Conservation (phyloP, 2,888 invertebrate genomes). For the Vanessa cardui region DNA sequence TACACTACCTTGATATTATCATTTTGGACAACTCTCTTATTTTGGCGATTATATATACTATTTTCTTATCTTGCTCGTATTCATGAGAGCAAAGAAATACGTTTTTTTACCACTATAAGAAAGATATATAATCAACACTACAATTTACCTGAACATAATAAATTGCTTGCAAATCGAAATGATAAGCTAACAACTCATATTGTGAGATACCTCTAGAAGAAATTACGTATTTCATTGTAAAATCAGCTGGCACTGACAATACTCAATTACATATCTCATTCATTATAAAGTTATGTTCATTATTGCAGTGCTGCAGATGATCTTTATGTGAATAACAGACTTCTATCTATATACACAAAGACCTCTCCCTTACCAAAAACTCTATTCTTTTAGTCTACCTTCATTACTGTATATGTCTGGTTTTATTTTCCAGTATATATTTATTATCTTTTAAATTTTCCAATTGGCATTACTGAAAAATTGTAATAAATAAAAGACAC, state of each 20-base stretch:
- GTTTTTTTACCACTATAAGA: background rate
- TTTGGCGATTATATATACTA: too few species aligned
- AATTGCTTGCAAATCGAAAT: background rate
- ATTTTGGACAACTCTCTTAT: too few species aligned
- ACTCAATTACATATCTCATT: too few species aligned
- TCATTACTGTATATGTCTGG: background rate
- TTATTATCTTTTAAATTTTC: too few species aligned
- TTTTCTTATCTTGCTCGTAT: too few species aligned
- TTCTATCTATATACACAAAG: conserved; percentile 3
- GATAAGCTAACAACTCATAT: background rate
- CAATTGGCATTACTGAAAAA: too few species aligned
- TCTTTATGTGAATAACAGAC: background rate
- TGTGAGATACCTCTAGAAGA: background rate
- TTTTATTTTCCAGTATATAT: background rate
- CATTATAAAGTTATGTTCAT: too few species aligned
- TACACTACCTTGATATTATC: too few species aligned
- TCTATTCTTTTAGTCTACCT: background rate
- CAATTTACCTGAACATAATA: background rate
- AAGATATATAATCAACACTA: background rate
- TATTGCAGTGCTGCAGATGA: too few species aligned
- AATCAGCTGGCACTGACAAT: background rate
- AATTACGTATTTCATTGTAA: background rate
- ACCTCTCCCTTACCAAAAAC: background rate
- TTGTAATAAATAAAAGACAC: too few species aligned
- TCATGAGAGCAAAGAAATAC: too few species aligned